Conservation (phyloP, 2,113 vertebrate genomes). For the Macquaria australasica region DNA sequence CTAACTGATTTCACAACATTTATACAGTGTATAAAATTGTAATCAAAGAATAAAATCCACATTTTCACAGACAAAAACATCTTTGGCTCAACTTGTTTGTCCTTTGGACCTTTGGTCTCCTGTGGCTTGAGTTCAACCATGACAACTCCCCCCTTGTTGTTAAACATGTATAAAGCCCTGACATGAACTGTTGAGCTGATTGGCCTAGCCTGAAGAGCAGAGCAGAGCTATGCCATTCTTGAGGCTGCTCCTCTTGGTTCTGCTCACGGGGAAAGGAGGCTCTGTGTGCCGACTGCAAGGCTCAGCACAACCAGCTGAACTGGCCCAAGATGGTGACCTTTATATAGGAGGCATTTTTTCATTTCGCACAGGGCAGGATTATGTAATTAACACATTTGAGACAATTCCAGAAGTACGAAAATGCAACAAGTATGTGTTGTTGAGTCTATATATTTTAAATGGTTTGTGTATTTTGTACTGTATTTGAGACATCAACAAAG, state of each 20-base stretch:
- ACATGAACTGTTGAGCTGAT: neutral
- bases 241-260: slow-evolving; percentile 58
- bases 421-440: slow-evolving; percentile 81
- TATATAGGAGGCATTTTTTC: slow-evolving; percentile 86
- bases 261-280: slow-evolving; percentile 57
- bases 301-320: slow-evolving; percentile 68
- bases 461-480: neutral
- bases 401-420: slow-evolving; percentile 71
- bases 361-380: slow-evolving; percentile 81
- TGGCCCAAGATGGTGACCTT: slow-evolving; percentile 78
- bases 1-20: neutral
- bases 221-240: slow-evolving; percentile 60
- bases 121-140: slow-evolving; percentile 44
- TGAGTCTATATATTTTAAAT: neutral
- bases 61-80: slow-evolving; percentile 15
- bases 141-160: slow-evolving; percentile 36
- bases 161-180: slow-evolving; percentile 61
- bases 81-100: neutral
- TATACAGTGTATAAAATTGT: neutral
- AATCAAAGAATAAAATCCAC: slow-evolving; percentile 9
- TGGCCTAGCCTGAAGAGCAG: slow-evolving; percentile 16
- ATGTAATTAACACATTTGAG: slow-evolving; percentile 75
- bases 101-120: slow-evolving; percentile 36
- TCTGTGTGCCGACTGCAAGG: slow-evolving; percentile 67
- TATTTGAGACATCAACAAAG: neutral